These are phyloP conservation scores for Nysson spinosus DNA, from an alignment of 2,888 invertebrate genomes.

Conservation along the genomic window DNA sequence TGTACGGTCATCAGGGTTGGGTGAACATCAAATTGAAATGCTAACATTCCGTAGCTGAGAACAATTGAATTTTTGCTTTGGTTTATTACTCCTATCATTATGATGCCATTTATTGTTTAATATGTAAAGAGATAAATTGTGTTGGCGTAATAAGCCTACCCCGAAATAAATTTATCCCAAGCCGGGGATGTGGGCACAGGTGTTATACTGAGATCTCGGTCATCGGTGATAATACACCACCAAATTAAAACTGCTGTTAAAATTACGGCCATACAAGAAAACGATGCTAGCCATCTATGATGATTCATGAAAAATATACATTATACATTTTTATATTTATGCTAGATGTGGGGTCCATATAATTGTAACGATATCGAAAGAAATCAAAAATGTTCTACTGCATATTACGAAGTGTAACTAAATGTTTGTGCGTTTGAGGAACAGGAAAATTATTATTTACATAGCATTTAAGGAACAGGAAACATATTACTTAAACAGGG, in stretches of 20 bases:
- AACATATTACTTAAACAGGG: too few relatives aligned
- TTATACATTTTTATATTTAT: too few relatives aligned
- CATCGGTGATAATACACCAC: constrained; percentile 80
- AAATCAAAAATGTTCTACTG: too few relatives aligned
- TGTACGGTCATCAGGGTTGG: constrained; percentile 92
- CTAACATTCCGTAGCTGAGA: constrained; percentile 76
- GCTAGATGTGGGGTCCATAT: too few relatives aligned
- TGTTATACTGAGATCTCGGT: constrained; percentile 68
- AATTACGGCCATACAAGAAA: constrained; percentile 83
- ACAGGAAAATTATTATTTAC: constrained; percentile 9
- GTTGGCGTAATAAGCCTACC: constrained; percentile 59
- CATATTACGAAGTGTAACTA: too few relatives aligned
- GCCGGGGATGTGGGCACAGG: constrained; percentile 74
- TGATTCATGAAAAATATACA: constrained; percentile 5
- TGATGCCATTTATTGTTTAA: too few relatives aligned
- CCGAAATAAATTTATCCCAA: constrained; percentile 76
- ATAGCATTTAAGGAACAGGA: constrained; percentile 5
- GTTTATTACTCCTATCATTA: too few relatives aligned
- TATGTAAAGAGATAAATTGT: too few relatives aligned
- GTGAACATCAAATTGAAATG: constrained; percentile 87
- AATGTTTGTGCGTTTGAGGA: too few relatives aligned
- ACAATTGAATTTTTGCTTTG: not conserved
- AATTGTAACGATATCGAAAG: too few relatives aligned
- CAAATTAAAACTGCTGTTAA: constrained; percentile 83
- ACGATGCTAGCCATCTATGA: constrained; percentile 82